phyloP scores from a whole-genome alignment of 2,888 invertebrate species.

The Lasius fuliginosus region DNA sequence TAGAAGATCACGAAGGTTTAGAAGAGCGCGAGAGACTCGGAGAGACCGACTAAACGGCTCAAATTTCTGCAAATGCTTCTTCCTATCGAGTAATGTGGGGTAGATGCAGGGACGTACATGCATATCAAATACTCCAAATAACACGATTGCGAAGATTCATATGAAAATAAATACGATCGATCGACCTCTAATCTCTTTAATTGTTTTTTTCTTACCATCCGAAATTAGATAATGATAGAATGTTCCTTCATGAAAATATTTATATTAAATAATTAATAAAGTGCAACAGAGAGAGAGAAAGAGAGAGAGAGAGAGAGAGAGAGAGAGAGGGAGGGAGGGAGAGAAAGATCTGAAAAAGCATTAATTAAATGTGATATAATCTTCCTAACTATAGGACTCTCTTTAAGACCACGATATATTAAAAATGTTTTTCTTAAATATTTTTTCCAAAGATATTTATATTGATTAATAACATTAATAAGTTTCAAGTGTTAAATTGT shows the following conservation, averaged over 20 bases:
- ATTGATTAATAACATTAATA: not conserved
- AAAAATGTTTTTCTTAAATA: not conserved
- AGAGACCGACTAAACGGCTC: conserved; percentile 23
- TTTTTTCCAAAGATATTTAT: not conserved
- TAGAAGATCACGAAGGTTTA: conserved; percentile 3
- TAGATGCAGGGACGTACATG: conserved; percentile 27
- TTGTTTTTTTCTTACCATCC: not conserved
- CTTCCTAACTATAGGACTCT: not conserved
- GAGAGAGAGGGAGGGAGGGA: too few relatives aligned
- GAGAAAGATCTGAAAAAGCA: not conserved
- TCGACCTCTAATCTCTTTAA: not conserved
- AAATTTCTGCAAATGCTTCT: conserved; percentile 9
- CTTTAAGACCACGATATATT: not conserved
- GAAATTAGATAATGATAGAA: not conserved
- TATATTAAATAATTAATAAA: not conserved
- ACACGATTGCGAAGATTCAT: conserved; percentile 20
- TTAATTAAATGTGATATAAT: not conserved
- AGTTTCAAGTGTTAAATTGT: not conserved
- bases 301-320: too few relatives aligned
- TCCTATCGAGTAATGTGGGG: not conserved
- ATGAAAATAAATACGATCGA: not conserved
- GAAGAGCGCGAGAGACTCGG: not conserved
- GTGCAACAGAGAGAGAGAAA: too few relatives aligned
- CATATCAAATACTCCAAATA: not conserved
- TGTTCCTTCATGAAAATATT: not conserved